Base-by-base conservation (phyloP, 30 jellyfish, hydroid and myxozoan genomes). In the Calvadosia cruxmelitensis region DNA sequence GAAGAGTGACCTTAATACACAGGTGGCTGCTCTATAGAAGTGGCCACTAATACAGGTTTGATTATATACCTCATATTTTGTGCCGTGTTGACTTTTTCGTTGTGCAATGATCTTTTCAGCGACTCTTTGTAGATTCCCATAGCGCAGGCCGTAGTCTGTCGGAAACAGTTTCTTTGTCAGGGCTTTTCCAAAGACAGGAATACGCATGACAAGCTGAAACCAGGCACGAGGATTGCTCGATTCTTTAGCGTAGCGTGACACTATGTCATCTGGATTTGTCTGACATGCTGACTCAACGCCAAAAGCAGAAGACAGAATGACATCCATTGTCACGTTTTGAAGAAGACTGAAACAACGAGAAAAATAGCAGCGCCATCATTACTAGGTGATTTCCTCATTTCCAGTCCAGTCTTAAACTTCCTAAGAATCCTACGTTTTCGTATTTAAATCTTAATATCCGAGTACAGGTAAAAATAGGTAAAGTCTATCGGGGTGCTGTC, bases 241-340 rank as follows among this genome's bases (percentile, higher is more conserved):
- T 2, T 34, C 66, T 31, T 33, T 52, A 7, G 82, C 91, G 7
- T 32, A 57, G 26, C 3, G 1, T 10, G 82, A 68, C 7, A 78
- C 52, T 33, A 32, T 69, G 75, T 78, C 91, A 15, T 78, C 36
- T 2, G 91, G 82, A 66, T 78, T 69, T 29, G 82, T 68, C 67
- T 78, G 91, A 30, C 76, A 25, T 53, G 68, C 91, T 24, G 82
- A 20, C 25, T 68, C 49, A 2, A 63, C 63, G 2, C 91, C 91
- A 69, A 78, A 78, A 0, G 91, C 91, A 0, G 91, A 69, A 23
- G 91, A 78, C 0, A 78, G 53, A 52, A 78, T 78, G 30, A 78
- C 81, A 31, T 78, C 91, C 81, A 78, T 68, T 27, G 91, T 68
- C 70, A 78, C 72, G 0, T 30, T 50, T 32, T 78, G 91, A 36